phyloP scores from a whole-genome alignment of 2,113 vertebrate genomes.

The Taxidea taxus region DNA sequence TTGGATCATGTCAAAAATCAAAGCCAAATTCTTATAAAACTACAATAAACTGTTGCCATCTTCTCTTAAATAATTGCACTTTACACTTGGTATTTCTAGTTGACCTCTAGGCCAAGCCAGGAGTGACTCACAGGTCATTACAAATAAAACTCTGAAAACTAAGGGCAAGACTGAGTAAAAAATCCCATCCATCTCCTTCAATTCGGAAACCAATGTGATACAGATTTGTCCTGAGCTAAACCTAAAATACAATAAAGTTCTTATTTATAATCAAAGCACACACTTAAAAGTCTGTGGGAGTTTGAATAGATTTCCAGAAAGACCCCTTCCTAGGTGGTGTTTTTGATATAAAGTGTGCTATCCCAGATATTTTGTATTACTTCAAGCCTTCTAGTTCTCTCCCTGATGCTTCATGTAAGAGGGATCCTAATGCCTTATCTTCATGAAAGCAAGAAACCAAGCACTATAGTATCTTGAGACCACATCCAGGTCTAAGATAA shows the following conservation, averaged over 20 bases:
- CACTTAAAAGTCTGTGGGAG: background rate
- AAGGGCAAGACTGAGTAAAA: background rate
- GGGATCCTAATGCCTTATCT: background rate
- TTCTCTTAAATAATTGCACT: conserved; percentile 46
- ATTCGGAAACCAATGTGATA: background rate
- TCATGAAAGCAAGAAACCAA: background rate
- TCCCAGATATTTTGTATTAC: background rate
- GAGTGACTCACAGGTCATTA: conserved; percentile 16
- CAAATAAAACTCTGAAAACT: conserved; percentile 39
- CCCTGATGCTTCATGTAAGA: background rate
- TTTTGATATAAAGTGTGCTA: background rate
- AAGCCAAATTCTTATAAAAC: conserved; percentile 2
- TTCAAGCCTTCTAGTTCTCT: background rate
- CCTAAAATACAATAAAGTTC: background rate
- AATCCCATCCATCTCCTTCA: background rate
- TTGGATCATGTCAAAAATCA: background rate
- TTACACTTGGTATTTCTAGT: conserved; percentile 40
- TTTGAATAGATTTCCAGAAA: background rate
- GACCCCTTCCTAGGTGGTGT: background rate
- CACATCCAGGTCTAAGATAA: background rate
- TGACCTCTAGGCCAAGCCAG: background rate
- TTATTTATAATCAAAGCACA: background rate
- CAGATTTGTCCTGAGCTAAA: background rate
- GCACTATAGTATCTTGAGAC: background rate
- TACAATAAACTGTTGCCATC: background rate